phyloP scores from a whole-genome alignment of 1,140 invertebrate species.

The Episyrphus balteatus region DNA sequence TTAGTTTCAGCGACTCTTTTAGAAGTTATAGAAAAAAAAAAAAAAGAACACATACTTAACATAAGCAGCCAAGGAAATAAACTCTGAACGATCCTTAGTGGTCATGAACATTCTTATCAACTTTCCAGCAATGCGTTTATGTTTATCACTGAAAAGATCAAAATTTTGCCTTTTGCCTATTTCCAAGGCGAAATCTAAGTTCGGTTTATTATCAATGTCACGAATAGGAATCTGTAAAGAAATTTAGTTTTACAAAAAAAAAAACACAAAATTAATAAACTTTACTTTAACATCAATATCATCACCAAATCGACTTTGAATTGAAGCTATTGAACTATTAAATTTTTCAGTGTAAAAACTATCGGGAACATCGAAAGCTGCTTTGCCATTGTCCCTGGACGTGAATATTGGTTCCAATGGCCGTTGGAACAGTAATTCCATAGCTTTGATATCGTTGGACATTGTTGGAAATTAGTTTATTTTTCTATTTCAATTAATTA shows the following conservation, averaged over 20 bases:
- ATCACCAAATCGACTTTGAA: constrained; percentile 38
- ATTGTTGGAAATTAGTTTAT: no score
- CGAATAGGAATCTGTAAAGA: constrained; percentile 36
- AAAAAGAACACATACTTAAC: constrained; percentile 14
- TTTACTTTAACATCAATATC: constrained; percentile 24
- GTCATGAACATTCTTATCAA: constrained; percentile 43
- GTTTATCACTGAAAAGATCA: constrained; percentile 45
- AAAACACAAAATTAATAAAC: background rate
- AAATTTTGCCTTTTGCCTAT: constrained; percentile 36
- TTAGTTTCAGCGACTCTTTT: background rate
- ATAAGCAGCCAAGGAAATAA: constrained; percentile 26
- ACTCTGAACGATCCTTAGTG: constrained; percentile 16
- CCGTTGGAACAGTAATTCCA: constrained; percentile 43
- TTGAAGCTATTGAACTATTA: constrained; percentile 7
- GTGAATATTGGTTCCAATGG: constrained; percentile 47
- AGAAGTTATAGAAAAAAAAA: background rate
- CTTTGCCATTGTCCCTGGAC: constrained; percentile 42
- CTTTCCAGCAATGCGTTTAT: constrained; percentile 43
- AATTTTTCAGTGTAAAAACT: constrained; percentile 13
- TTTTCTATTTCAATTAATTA: no score
- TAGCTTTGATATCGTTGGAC: background rate
- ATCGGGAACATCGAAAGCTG: constrained; percentile 44
- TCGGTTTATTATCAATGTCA: constrained; percentile 33
- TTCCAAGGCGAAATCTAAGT: constrained; percentile 17
- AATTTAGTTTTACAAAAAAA: background rate